These are phyloP conservation scores for Passerina amoena DNA, from an alignment of 2,113 vertebrate genomes.

Conservation along the genomic window DNA sequence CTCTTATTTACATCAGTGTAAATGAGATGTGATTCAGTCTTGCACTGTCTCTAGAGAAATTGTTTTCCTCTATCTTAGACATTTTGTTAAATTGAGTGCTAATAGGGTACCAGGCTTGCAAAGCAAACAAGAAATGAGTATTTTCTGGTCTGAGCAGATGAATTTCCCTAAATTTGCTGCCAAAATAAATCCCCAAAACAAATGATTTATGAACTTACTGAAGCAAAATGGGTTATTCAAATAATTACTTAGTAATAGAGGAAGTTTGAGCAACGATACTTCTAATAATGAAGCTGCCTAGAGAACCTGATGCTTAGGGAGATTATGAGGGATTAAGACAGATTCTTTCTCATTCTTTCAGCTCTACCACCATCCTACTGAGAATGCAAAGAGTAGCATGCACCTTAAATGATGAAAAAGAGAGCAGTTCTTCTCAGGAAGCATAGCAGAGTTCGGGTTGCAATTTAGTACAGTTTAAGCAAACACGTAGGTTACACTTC, in stretches of 20 bases:
- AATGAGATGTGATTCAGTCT: neutral
- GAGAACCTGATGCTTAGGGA: constrained; percentile 46
- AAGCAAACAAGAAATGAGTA: neutral
- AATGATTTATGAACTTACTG: constrained; percentile 39
- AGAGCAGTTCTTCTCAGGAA: neutral
- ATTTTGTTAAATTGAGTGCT: constrained; percentile 16
- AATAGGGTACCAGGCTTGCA: neutral
- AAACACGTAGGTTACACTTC: neutral
- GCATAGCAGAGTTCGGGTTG: neutral
- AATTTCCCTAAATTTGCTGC: neutral
- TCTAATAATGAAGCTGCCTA: constrained; percentile 55
- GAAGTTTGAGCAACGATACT: constrained; percentile 43
- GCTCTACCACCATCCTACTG: neutral
- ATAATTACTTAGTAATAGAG: constrained; percentile 52
- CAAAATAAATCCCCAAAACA: constrained; percentile 30
- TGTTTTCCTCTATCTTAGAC: neutral
- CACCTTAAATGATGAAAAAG: neutral
- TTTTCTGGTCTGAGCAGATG: neutral
- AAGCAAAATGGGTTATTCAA: constrained; percentile 57
- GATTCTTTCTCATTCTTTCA: constrained; percentile 11
- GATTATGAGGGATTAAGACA: constrained; percentile 57
- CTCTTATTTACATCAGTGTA: neutral
- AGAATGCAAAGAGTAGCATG: neutral
- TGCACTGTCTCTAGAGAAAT: neutral
- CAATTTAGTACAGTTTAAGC: neutral